Percentiles rank a stretch among this genome's conserved stretches.
These are phyloP conservation scores for Natator depressus DNA, from an alignment of 2,113 vertebrate genomes.

Conservation along the genomic window DNA sequence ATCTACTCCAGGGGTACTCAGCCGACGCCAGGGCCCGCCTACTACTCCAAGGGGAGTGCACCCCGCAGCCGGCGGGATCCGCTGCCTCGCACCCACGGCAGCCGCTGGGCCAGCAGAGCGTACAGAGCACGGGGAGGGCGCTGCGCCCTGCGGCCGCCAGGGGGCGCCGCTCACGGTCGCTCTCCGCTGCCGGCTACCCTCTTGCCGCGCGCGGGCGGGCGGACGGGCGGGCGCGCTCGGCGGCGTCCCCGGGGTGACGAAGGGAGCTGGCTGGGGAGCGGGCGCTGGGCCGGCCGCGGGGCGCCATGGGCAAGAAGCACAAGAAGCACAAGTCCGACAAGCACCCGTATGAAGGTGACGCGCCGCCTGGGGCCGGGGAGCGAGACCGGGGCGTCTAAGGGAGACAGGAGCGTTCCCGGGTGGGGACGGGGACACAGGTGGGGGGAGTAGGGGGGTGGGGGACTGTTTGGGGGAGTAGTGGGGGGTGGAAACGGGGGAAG, in stretches of 20 bases:
- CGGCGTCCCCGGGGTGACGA: neutral
- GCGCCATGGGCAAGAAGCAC: slow-evolving; percentile 94
- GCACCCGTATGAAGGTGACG: slow-evolving; percentile 88
- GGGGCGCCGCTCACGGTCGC: slow-evolving; percentile 39
- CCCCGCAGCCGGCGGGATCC: too few species aligned
- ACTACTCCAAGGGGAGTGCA: too few species aligned
- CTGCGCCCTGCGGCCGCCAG: slow-evolving; percentile 49
- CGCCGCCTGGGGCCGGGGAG: neutral
- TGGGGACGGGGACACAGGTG: rapidly evolving
- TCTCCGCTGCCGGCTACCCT: slow-evolving; percentile 58
- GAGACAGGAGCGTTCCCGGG: neutral
- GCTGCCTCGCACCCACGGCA: too few species aligned
- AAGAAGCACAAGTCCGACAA: slow-evolving; percentile 96
- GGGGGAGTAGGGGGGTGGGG: neutral
- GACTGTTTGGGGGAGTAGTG: rapidly evolving
- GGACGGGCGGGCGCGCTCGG: slow-evolving; percentile 59
- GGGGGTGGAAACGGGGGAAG: too few species aligned
- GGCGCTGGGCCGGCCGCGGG: neutral
- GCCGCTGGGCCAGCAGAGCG: neutral
- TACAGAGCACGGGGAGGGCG: neutral
- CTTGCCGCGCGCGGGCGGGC: slow-evolving; percentile 50
- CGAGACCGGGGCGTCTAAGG: neutral
- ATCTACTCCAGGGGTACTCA: too few species aligned
- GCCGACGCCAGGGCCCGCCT: too few species aligned
- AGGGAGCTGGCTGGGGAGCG: neutral